These are phyloP conservation scores for Emmelina monodactyla DNA, from an alignment of 2,888 invertebrate genomes.

Conservation along the genomic window DNA sequence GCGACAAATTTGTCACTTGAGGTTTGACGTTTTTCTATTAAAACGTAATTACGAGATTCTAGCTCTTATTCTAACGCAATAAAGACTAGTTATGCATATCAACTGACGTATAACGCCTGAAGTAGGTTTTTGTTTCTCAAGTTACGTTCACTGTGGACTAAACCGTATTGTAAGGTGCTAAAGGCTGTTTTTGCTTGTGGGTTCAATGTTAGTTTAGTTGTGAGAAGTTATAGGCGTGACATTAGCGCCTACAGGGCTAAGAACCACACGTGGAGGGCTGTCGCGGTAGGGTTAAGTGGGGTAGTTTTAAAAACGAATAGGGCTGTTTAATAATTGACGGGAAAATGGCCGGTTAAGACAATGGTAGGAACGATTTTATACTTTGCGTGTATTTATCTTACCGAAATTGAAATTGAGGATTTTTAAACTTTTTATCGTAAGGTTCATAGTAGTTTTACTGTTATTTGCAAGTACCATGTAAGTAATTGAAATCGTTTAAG, in stretches of 20 bases:
- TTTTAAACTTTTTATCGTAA: too few relatives aligned
- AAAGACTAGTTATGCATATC: too few relatives aligned
- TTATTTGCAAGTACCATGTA: too few relatives aligned
- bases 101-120: too few relatives aligned
- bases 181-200: conserved; percentile 14
- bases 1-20: conserved; percentile 61
- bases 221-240: conserved; percentile 56
- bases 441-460: too few relatives aligned
- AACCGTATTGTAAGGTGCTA: not conserved
- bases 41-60: not conserved
- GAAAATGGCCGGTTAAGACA: conserved; percentile 33
- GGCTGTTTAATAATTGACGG: conserved; percentile 42
- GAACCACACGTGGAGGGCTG: conserved; percentile 58
- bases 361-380: too few relatives aligned
- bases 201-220: conserved; percentile 41
- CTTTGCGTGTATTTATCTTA: too few relatives aligned
- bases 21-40: not conserved
- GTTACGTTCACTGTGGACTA: not conserved
- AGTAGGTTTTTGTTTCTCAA: not conserved
- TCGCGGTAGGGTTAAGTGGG: conserved; percentile 48
- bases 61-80: conserved; percentile 28
- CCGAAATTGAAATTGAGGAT: too few relatives aligned
- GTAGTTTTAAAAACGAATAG: conserved; percentile 35
- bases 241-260: conserved; percentile 53
- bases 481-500: too few relatives aligned